phyloP scores from a whole-genome alignment of 2,113 vertebrate genomes.

The Sinosuthora webbiana region DNA sequence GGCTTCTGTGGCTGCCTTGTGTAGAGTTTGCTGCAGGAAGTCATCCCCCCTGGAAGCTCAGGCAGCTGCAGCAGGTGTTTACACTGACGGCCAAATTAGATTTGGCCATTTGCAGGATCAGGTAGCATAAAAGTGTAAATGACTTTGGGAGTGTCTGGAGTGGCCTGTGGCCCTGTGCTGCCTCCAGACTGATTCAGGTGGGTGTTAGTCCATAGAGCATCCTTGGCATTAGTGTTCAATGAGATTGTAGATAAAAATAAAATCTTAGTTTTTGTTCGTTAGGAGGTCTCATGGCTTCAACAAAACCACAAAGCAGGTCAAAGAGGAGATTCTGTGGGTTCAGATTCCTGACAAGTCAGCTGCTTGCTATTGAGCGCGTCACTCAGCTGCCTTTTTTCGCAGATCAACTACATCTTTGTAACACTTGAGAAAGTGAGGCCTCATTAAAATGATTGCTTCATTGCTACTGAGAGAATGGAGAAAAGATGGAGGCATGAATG shows the following conservation, averaged over 20 bases:
- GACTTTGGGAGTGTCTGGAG: neutral
- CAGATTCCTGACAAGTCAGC: conserved; percentile 15
- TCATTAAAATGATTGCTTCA: neutral
- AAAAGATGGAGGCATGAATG: neutral
- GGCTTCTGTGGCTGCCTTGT: fast-evolving
- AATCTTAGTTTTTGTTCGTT: neutral
- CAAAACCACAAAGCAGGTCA: neutral
- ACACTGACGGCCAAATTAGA: neutral
- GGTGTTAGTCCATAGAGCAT: neutral
- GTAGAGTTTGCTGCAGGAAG: fast-evolving
- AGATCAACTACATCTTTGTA: conserved; percentile 23
- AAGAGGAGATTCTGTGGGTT: neutral
- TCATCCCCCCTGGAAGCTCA: fast-evolving
- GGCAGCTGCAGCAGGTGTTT: neutral
- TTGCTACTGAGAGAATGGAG: neutral
- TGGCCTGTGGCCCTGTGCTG: neutral
- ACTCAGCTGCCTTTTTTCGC: neutral
- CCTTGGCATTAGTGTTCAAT: neutral
- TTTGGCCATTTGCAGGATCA: neutral
- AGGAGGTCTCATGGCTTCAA: neutral
- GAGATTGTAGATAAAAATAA: neutral
- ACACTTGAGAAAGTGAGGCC: neutral
- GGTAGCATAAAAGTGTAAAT: neutral
- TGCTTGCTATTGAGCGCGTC: neutral
- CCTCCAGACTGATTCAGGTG: neutral